Conservation (phyloP, 2,113 vertebrate genomes). For the Pelmatolapia mariae region DNA sequence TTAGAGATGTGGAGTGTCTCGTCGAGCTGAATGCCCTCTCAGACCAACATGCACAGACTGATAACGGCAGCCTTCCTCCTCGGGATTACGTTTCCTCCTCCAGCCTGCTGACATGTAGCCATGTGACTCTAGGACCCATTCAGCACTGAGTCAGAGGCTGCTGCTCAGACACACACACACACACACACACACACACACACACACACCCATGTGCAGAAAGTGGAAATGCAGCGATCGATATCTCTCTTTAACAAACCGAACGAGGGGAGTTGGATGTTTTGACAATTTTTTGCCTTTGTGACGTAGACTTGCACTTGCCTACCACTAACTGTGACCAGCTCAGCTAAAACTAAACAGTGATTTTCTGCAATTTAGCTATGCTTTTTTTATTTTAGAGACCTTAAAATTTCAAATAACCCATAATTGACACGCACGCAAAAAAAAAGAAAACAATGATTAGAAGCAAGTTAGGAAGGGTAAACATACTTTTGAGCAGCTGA, state of each 20-base stretch:
- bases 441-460: background rate
- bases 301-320: background rate
- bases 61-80: conserved; percentile 63
- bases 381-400: background rate
- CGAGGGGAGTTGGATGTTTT: background rate
- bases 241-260: background rate
- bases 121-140: conserved; percentile 71
- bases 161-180: background rate
- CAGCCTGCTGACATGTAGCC: conserved; percentile 66
- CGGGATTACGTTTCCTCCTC: conserved; percentile 70
- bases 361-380: background rate
- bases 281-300: background rate
- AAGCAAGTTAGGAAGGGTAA: background rate
- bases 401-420: background rate
- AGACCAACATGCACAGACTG: conserved; percentile 37
- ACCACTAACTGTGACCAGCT: background rate
- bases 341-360: background rate
- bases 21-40: conserved; percentile 7
- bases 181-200: background rate
- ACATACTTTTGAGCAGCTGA: background rate
- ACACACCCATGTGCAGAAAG: background rate
- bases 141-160: conserved; percentile 61
- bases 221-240: conserved; percentile 8
- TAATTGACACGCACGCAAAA: background rate
- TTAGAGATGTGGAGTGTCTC: conserved; percentile 32